Evolutionary conservation across 2,888 invertebrate species (phyloP), one percentile per base, ranked within the genome.

Genomic region (Acrobasis consociella): DNA sequence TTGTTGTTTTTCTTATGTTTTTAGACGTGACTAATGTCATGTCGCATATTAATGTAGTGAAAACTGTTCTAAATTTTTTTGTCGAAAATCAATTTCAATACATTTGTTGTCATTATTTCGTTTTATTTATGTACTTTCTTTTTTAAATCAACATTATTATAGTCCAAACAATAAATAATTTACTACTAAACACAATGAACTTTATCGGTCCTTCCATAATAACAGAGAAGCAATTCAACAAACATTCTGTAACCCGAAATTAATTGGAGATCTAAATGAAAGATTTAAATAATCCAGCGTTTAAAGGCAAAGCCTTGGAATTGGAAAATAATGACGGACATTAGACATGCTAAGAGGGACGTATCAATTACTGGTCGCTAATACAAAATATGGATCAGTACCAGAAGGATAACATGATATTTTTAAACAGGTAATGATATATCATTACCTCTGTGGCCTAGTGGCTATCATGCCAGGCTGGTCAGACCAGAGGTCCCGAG

Each of bases 251-350:
- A 65, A 65, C 64, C 63, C 62, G 58, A 64, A 64, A 61, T 64
- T 65, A 68, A 65, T 64, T 66, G 58, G 65, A 69, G 71, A 70
- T 64, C 76, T 71, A 69, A 74, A 73, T 71, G 71, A 68, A 71
- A 67, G 73, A 69, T 76, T 81, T 82, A 79, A 85, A 82, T 89
- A 89, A 88, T 88, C 90, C 85, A 79, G 74, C 79, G 81, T 81
- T 84, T 84, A 82, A 85, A 87, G 82, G 80, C 81, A 74, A 80
- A 82, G 85, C 80, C 86, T 77, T 81, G 77, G 89, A 91, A 92
- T 91, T 87, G 78, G 87, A 89, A 92, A 88, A 92, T 92, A 91
- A 92, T 92, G 86, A 91, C 87, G 77, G 90, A 87, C 80, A 89
- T 90, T 90, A 89, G 85, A 83, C 75, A 79, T 81, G 82, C 86